Evolutionary conservation across 2,888 invertebrate species (phyloP).

Genomic region (Andrena hattorfiana): DNA sequence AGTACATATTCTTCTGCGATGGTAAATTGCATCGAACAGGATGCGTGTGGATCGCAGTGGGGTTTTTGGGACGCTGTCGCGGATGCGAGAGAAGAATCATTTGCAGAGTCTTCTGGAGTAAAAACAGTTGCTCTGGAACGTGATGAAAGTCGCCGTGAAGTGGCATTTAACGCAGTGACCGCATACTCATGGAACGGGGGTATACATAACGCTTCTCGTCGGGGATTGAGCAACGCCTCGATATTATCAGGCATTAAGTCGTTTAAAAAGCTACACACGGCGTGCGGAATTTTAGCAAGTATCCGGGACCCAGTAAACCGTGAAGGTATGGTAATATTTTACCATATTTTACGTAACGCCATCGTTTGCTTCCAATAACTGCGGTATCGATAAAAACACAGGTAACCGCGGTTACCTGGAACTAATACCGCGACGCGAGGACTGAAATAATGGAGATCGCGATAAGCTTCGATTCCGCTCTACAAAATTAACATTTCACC

Average conservation of each 20-base stretch:
- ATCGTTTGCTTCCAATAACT: conserved; percentile 9
- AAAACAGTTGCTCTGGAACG: background rate
- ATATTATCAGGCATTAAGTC: conserved; percentile 1
- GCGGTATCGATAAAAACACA: background rate
- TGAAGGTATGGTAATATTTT: conserved; percentile 30
- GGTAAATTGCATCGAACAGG: background rate
- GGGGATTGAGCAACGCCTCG: conserved; percentile 4
- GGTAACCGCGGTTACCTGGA: background rate
- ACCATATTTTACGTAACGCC: conserved; percentile 43
- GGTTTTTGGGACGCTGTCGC: background rate
- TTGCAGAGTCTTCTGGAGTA: background rate
- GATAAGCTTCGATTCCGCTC: background rate
- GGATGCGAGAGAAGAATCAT: background rate
- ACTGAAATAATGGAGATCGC: background rate
- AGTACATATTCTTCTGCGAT: background rate
- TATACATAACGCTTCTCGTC: conserved; percentile 1
- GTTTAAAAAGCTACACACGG: background rate
- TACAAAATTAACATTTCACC: too few species aligned
- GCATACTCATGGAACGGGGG: background rate
- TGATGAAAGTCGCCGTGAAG: background rate
- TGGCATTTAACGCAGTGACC: background rate
- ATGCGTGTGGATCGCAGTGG: background rate
- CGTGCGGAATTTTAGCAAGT: conserved; percentile 23
- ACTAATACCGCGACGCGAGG: conserved; percentile 1
- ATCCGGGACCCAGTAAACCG: conserved; percentile 10